Percentiles rank a stretch among this genome's conserved stretches.
phyloP scores from a whole-genome alignment of 2,888 invertebrate species.

The Tipula confusa region DNA sequence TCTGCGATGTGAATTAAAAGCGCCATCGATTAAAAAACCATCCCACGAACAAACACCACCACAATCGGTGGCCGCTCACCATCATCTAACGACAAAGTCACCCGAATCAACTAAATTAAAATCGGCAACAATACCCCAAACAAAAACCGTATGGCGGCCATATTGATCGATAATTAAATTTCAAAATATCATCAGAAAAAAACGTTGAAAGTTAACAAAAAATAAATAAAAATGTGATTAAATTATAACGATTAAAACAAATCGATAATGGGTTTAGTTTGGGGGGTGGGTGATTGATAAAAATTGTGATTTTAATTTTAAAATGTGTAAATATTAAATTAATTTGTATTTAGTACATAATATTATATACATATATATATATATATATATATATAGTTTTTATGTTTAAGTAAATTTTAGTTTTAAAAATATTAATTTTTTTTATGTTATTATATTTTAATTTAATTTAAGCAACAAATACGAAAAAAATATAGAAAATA shows the following conservation, averaged over 20 bases:
- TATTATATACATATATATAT: neutral
- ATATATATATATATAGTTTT: neutral
- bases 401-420: neutral
- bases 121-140: slow-evolving; percentile 54
- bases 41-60: slow-evolving; percentile 39
- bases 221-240: neutral
- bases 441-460: neutral
- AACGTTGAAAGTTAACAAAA: neutral
- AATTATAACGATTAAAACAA: neutral
- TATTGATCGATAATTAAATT: slow-evolving; percentile 52
- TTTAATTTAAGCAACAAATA: neutral
- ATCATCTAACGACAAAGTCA: slow-evolving; percentile 40
- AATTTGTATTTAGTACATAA: neutral
- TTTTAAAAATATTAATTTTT: neutral
- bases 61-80: neutral
- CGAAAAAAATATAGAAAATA: neutral
- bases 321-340: neutral
- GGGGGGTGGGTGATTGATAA: neutral
- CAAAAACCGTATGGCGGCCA: slow-evolving; percentile 71
- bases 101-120: slow-evolving; percentile 56
- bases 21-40: slow-evolving; percentile 55
- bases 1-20: slow-evolving; percentile 56
- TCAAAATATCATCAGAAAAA: neutral
- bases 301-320: slow-evolving; percentile 12
- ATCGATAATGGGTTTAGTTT: no score